phyloP scores from a whole-genome alignment of 1,140 invertebrate species.

The Bombus sibiricus region DNA sequence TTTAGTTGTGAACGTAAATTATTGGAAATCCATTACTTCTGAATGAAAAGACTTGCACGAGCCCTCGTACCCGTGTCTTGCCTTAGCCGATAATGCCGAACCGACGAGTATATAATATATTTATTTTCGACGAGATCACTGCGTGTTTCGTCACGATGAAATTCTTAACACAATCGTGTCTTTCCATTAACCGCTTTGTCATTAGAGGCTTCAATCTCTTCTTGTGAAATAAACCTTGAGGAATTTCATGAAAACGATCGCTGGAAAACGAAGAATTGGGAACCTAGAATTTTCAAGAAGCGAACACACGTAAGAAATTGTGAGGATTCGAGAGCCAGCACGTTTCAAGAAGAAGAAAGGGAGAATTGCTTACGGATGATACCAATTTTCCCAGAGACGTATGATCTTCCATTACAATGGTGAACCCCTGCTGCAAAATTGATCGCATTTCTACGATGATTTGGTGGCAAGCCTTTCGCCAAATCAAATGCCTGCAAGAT shows the following conservation, averaged over 20 bases:
- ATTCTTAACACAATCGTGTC: background rate
- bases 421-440: too few species aligned
- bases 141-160: background rate
- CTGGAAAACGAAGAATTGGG: too few species aligned
- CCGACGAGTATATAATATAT: background rate
- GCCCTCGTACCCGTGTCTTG: background rate
- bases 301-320: too few species aligned
- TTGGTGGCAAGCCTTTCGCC: too few species aligned
- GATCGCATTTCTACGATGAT: too few species aligned
- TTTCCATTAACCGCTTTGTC: background rate
- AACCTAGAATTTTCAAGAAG: too few species aligned
- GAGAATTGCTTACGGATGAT: too few species aligned
- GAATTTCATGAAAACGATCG: background rate
- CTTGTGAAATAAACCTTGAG: background rate
- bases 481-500: too few species aligned
- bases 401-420: too few species aligned
- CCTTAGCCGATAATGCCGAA: background rate
- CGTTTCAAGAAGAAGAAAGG: too few species aligned
- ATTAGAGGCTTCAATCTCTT: background rate
- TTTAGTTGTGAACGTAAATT: conserved; percentile 39
- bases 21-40: conserved; percentile 56
- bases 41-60: conserved; percentile 30
- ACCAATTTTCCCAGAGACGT: too few species aligned
- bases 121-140: background rate
- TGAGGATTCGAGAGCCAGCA: too few species aligned